Conservation (phyloP, 2,113 vertebrate genomes). For the Protobothrops flavoviridis region DNA sequence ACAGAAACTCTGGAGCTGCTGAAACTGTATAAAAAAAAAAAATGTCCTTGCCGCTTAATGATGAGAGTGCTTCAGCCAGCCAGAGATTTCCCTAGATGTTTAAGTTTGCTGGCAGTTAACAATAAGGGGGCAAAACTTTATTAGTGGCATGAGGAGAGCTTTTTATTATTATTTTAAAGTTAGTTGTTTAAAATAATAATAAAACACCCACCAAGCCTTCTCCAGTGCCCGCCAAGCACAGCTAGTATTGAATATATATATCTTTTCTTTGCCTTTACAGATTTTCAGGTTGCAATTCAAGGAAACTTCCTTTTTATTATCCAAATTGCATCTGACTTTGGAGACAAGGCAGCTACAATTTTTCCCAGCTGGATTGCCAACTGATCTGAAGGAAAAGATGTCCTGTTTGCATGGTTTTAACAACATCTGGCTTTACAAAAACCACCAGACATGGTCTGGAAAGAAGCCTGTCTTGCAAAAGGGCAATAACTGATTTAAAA, state of each 20-base stretch:
- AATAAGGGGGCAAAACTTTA: constrained; percentile 59
- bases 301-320: neutral
- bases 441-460: neutral
- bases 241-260: neutral
- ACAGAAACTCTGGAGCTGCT: constrained; percentile 60
- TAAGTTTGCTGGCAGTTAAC: constrained; percentile 58
- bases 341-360: neutral
- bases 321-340: neutral
- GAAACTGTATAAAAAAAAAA: constrained; percentile 69
- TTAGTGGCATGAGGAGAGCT: constrained; percentile 41
- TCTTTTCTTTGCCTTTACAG: no score
- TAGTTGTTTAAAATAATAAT: constrained; percentile 30
- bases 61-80: constrained; percentile 60
- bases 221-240: constrained; percentile 22
- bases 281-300: neutral
- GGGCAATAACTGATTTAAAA: neutral
- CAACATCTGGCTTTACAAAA: neutral
- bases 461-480: neutral
- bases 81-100: constrained; percentile 46
- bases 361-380: neutral
- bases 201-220: constrained; percentile 27
- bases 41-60: constrained; percentile 57
- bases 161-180: constrained; percentile 34
- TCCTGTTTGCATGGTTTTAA: constrained; percentile 9
- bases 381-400: neutral